phyloP scores from a whole-genome alignment of 2,113 vertebrate species.

The Turnix velox region DNA sequence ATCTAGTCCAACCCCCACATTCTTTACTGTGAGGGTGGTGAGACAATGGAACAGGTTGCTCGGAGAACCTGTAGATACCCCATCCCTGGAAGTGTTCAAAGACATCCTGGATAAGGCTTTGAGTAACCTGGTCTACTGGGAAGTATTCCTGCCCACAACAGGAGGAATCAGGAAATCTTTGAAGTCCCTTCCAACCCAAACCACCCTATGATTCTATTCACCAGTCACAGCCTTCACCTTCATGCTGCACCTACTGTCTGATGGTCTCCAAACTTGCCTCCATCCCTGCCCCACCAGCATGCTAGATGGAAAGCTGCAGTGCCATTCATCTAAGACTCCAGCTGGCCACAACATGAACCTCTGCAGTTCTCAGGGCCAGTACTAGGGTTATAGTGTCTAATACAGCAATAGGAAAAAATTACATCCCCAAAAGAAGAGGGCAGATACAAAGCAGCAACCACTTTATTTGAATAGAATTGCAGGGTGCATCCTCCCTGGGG shows the following conservation, averaged over 20 bases:
- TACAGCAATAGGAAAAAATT: background rate
- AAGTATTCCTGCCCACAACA: no score
- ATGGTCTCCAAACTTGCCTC: background rate
- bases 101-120: no score
- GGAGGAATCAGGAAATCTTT: no score
- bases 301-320: background rate
- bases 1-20: no score
- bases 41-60: no score
- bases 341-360: rapidly evolving
- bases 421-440: background rate
- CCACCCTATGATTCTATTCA: no score
- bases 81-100: no score
- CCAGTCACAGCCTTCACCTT: background rate
- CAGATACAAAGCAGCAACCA: background rate
- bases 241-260: rapidly evolving
- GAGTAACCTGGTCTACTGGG: no score
- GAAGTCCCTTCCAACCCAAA: no score
- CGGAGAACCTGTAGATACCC: no score
- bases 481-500: background rate
- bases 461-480: background rate
- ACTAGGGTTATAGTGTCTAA: background rate
- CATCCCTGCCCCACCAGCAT: background rate
- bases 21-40: no score
- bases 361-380: background rate
- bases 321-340: background rate